phyloP scores from a whole-genome alignment of 2,888 invertebrate genomes.

The Bhutanitis thaidina region DNA sequence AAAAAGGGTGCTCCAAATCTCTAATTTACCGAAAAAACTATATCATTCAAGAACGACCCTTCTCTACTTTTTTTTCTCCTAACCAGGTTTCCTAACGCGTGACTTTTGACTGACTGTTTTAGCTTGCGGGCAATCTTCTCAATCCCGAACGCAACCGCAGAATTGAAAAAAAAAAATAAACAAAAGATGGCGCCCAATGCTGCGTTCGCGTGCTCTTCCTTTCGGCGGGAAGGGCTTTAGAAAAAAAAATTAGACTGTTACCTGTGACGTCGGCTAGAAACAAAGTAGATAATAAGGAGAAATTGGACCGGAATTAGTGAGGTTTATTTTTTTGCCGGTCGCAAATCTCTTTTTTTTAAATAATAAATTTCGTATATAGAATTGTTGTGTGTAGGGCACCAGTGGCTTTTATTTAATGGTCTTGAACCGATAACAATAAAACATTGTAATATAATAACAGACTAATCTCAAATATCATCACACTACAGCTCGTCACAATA shows the following conservation, averaged over 20 bases:
- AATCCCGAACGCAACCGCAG: constrained; percentile 60
- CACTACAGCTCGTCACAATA: too few species aligned
- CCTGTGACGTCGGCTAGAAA: constrained; percentile 60
- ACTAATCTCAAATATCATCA: too few species aligned
- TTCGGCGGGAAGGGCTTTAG: constrained; percentile 57
- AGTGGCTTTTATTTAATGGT: too few species aligned
- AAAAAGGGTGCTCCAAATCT: constrained; percentile 56
- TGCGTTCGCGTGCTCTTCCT: constrained; percentile 57
- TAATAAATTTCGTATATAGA: neutral
- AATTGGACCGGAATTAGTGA: constrained; percentile 30
- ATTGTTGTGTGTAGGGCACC: too few species aligned
- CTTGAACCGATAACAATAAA: too few species aligned
- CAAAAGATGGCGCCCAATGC: constrained; percentile 56
- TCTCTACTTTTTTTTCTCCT: constrained; percentile 50
- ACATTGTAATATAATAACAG: too few species aligned
- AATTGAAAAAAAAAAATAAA: constrained; percentile 54
- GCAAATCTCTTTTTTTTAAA: constrained; percentile 18
- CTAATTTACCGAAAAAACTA: constrained; percentile 76
- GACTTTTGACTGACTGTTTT: constrained; percentile 78
- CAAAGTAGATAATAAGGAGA: constrained; percentile 42
- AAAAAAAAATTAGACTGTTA: constrained; percentile 58
- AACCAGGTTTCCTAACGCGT: constrained; percentile 51
- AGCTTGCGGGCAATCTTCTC: constrained; percentile 59
- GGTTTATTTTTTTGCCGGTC: constrained; percentile 30
- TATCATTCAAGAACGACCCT: constrained; percentile 68